Percentiles rank a stretch among this genome's conserved stretches.
Conservation (phyloP, 1,140 invertebrate species). For the Leguminivora glycinivorella region DNA sequence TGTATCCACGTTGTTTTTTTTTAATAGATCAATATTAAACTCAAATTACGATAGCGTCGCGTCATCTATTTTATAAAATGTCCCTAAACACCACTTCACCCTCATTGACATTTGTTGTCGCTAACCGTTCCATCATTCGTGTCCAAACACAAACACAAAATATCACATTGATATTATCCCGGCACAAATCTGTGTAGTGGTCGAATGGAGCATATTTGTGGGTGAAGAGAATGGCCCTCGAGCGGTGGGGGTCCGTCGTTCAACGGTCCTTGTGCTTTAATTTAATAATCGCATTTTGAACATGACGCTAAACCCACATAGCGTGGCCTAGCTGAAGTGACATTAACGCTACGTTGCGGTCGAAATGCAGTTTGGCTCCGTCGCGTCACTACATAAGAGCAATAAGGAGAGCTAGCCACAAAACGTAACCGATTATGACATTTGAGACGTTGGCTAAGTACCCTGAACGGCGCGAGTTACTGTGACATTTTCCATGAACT, state of each 20-base stretch:
- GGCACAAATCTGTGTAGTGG: constrained; percentile 39
- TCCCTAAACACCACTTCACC: constrained; percentile 32
- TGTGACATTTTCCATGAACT: constrained; percentile 6
- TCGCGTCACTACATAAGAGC: too few relatives aligned
- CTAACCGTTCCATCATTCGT: constrained; percentile 26
- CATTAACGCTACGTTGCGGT: too few relatives aligned
- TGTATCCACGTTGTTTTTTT: background rate
- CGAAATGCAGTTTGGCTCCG: too few relatives aligned
- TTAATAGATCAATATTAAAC: background rate
- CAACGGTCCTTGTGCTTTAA: constrained; percentile 48
- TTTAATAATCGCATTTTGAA: constrained; percentile 62
- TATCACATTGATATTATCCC: constrained; percentile 41
- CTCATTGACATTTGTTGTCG: constrained; percentile 33
- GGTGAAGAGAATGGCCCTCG: constrained; percentile 43
- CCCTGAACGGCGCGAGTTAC: constrained; percentile 17
- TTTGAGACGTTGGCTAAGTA: too few relatives aligned
- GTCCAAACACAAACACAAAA: constrained; percentile 37
- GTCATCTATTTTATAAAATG: background rate
- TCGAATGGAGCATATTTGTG: constrained; percentile 47
- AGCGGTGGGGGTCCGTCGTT: constrained; percentile 49
- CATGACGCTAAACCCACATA: constrained; percentile 35
- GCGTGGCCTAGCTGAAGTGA: too few relatives aligned
- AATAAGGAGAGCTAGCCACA: too few relatives aligned
- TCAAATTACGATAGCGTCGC: background rate
- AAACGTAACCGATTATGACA: too few relatives aligned